phyloP scores from a whole-genome alignment of 2,797 vertebrate species.

The Benthosema pterotum region DNA sequence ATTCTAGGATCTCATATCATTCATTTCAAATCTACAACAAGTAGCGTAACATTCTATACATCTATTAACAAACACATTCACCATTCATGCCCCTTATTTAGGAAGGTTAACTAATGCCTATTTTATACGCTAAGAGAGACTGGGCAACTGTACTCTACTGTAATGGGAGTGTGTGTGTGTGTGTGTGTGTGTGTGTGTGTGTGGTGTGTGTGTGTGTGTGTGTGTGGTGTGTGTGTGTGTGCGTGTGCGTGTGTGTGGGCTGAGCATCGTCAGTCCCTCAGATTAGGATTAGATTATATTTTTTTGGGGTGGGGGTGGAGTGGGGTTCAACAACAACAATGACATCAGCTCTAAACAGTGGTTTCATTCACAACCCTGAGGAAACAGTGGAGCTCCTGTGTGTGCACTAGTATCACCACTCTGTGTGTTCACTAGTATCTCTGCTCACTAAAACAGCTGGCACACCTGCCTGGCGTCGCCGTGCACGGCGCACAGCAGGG shows the following conservation, averaged over 20 bases:
- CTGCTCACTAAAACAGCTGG: slow-evolving; percentile 22
- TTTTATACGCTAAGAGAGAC: background rate
- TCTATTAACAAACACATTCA: slow-evolving; percentile 67
- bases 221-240: no score
- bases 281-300: slow-evolving; percentile 36
- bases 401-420: slow-evolving; percentile 8
- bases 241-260: background rate
- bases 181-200: no score
- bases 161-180: no score
- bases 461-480: slow-evolving; percentile 26
- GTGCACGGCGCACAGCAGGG: no score
- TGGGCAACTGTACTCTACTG: no score
- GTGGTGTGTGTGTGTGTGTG: no score
- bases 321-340: slow-evolving; percentile 45
- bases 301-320: slow-evolving; percentile 23
- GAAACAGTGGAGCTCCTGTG: slow-evolving; percentile 65
- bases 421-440: no score
- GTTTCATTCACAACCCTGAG: slow-evolving; percentile 78
- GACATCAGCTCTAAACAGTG: slow-evolving; percentile 45
- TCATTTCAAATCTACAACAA: slow-evolving; percentile 31
- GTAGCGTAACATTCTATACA: slow-evolving; percentile 64
- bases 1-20: slow-evolving; percentile 20
- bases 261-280: slow-evolving; percentile 27
- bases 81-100: slow-evolving; percentile 34
- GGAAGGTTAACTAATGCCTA: no score